Conservation (phyloP, 2,888 invertebrate genomes). For the Eremobia ochroleuca region DNA sequence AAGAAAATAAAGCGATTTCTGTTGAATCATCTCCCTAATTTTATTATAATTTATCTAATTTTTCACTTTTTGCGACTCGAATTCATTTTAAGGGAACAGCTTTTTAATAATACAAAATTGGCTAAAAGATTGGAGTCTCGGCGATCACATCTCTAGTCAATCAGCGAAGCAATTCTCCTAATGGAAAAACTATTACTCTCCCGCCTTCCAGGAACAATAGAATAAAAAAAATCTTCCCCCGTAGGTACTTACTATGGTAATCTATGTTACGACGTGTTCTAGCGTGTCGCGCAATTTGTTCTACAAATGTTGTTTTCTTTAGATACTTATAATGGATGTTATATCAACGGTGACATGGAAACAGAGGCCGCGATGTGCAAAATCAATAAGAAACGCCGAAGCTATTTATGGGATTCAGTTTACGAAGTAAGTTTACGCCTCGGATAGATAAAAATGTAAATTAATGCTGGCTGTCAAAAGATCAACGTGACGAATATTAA, state of each 20-base stretch:
- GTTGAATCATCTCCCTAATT: constrained; percentile 19
- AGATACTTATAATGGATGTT: constrained; percentile 40
- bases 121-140: constrained; percentile 50
- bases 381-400: constrained; percentile 39
- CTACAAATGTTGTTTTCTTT: constrained; percentile 71
- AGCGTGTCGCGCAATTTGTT: constrained; percentile 76
- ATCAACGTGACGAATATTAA: constrained; percentile 29
- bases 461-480: constrained; percentile 21
- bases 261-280: constrained; percentile 75
- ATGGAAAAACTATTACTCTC: constrained; percentile 81
- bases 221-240: constrained; percentile 66
- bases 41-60: constrained; percentile 49
- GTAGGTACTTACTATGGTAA: constrained; percentile 71
- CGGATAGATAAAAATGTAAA: constrained; percentile 22
- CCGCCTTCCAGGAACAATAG: constrained; percentile 72
- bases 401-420: constrained; percentile 24
- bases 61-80: constrained; percentile 44
- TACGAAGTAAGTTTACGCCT: constrained; percentile 26
- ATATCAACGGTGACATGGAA: constrained; percentile 21
- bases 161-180: constrained; percentile 73
- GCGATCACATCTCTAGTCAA: constrained; percentile 70
- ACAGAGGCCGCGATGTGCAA: constrained; percentile 5
- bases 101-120: constrained; percentile 56
- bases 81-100: constrained; percentile 47
- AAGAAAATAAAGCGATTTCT: constrained; percentile 18